These are phyloP conservation scores for Andrena fulva DNA, from an alignment of 2,888 invertebrate species.

Conservation along the genomic window DNA sequence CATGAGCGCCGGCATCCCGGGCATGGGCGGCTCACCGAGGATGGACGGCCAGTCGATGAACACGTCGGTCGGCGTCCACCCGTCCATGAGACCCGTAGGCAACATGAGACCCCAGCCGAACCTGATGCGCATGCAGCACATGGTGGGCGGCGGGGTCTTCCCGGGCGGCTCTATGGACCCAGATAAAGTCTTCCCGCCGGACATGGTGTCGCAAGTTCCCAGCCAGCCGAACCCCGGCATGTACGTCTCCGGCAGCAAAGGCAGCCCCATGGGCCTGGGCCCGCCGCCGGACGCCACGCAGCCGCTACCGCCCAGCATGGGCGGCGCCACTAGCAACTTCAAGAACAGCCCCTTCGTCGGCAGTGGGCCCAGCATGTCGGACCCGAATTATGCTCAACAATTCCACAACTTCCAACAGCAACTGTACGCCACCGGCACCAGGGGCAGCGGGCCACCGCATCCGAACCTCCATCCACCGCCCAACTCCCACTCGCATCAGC, in stretches of 20 bases:
- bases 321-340: conserved; percentile 88
- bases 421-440: conserved; percentile 94
- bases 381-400: conserved; percentile 97
- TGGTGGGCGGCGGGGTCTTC: conserved; percentile 83
- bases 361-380: conserved; percentile 93
- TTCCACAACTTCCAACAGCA: conserved; percentile 98
- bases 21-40: conserved; percentile 80
- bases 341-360: conserved; percentile 91
- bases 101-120: conserved; percentile 83
- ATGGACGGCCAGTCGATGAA: conserved; percentile 86
- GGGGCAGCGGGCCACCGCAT: conserved; percentile 86
- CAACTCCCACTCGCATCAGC: conserved; percentile 83
- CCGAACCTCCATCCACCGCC: conserved; percentile 84
- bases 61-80: conserved; percentile 81
- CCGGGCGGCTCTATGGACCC: conserved; percentile 83
- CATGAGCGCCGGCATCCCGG: conserved; percentile 84
- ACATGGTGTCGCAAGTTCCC: conserved; percentile 80
- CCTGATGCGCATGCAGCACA: conserved; percentile 83
- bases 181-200: conserved; percentile 83
- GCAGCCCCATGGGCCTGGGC: conserved; percentile 86
- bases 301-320: conserved; percentile 92
- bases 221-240: conserved; percentile 86
- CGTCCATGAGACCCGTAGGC: conserved; percentile 84
- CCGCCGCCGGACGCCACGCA: conserved; percentile 89
- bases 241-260: conserved; percentile 87